Conservation (phyloP, 2,888 invertebrate species). For the Coenonympha glycerion region DNA sequence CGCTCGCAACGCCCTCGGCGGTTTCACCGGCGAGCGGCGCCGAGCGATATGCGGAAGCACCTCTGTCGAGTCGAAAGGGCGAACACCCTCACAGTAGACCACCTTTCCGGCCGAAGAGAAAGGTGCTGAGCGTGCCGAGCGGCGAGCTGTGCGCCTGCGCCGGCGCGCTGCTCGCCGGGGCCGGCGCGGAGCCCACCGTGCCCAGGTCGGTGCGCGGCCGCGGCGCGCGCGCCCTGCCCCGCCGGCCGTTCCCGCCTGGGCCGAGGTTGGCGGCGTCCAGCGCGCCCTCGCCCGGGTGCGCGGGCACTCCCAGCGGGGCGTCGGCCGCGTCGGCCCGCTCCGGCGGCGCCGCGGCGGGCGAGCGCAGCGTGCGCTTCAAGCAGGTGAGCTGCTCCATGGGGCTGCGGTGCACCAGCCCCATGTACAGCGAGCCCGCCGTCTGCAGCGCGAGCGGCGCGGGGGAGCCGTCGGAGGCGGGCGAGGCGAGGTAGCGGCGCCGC, state of each 20-base stretch:
- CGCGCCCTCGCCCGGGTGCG: slow-evolving; percentile 77
- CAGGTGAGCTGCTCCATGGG: slow-evolving; percentile 88
- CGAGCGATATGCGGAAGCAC: slow-evolving; percentile 22
- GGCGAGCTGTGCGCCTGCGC: slow-evolving; percentile 57
- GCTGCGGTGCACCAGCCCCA: slow-evolving; percentile 80
- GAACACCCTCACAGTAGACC: slow-evolving; percentile 76
- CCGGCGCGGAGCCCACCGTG: slow-evolving; percentile 52
- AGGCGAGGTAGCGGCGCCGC: slow-evolving; percentile 72
- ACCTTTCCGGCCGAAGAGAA: slow-evolving; percentile 90
- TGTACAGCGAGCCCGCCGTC: slow-evolving; percentile 76
- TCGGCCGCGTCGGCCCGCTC: slow-evolving; percentile 42
- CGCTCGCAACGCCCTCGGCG: slow-evolving; percentile 8
- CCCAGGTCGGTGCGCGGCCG: slow-evolving; percentile 60
- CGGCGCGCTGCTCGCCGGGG: slow-evolving; percentile 39
- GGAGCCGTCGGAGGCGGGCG: slow-evolving; percentile 75
- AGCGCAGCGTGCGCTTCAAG: slow-evolving; percentile 74
- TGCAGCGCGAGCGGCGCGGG: slow-evolving; percentile 79
- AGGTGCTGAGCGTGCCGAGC: slow-evolving; percentile 85
- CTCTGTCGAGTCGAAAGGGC: slow-evolving; percentile 3
- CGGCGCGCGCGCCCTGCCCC: slow-evolving; percentile 61
- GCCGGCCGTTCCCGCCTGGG: slow-evolving; percentile 39
- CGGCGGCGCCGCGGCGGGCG: slow-evolving; percentile 55
- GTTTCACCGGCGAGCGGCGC: slow-evolving; percentile 22
- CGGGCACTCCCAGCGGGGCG: slow-evolving; percentile 75
- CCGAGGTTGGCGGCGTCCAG: slow-evolving; percentile 48